These are phyloP conservation scores for Prunella himalayana DNA, from an alignment of 2,113 vertebrate genomes.

Conservation along the genomic window DNA sequence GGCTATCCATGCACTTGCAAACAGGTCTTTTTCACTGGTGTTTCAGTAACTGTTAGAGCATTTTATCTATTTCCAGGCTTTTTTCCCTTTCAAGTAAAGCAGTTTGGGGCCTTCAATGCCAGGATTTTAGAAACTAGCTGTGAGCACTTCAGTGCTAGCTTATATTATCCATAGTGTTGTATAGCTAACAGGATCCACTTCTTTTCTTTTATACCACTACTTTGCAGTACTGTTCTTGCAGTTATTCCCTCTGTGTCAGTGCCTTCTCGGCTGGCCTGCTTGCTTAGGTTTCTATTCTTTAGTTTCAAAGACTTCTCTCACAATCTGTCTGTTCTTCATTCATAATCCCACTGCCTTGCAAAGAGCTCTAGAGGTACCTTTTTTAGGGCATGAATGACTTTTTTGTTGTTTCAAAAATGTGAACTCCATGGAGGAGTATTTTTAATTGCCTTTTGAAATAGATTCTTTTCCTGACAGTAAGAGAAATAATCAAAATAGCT, in stretches of 20 bases:
- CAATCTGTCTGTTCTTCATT: conserved; percentile 39
- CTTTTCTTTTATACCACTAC: conserved; percentile 20
- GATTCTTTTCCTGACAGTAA: background rate
- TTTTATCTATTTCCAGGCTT: conserved; percentile 53
- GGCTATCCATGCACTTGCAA: background rate
- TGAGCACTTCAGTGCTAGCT: conserved; percentile 33
- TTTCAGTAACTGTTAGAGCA: conserved; percentile 19
- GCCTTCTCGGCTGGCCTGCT: conserved; percentile 24
- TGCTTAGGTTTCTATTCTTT: conserved; percentile 52
- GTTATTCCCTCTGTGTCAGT: conserved; percentile 35
- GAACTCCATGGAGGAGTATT: background rate
- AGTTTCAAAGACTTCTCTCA: conserved; percentile 49
- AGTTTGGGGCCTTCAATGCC: conserved; percentile 5
- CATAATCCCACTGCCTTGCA: background rate
- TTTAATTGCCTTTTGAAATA: conserved; percentile 50
- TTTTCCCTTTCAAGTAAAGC: conserved; percentile 49
- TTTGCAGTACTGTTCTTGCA: conserved; percentile 33
- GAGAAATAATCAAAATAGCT: conserved; percentile 6
- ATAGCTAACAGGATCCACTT: conserved; percentile 27
- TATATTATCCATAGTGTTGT: conserved; percentile 11
- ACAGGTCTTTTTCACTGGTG: background rate
- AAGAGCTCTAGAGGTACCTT: conserved; percentile 3
- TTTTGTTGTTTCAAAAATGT: conserved; percentile 23
- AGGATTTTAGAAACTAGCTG: conserved; percentile 52
- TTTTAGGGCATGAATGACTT: background rate